A percentile compares a stretch with the other conserved stretches of the same genome.
Conservation (phyloP, 2,888 invertebrate species). For the Globia sparganii region DNA sequence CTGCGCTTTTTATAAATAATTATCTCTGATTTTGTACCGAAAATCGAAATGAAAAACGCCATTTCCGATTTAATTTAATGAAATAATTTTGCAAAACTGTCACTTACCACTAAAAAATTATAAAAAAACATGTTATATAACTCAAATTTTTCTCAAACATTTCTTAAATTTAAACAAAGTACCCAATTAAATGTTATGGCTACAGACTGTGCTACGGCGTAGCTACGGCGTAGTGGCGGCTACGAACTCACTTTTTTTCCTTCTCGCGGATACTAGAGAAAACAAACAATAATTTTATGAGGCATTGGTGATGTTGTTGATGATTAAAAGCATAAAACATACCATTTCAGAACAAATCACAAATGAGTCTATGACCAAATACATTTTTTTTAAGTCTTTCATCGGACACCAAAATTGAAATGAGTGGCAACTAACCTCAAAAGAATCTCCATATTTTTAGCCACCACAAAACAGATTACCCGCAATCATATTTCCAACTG, state of each 20-base stretch:
- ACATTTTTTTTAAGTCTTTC: not conserved
- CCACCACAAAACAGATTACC: constrained; percentile 27
- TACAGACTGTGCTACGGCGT: constrained; percentile 16
- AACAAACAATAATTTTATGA: not conserved
- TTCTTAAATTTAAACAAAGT: not conserved
- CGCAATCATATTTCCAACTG: constrained; percentile 52
- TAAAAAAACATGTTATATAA: not conserved
- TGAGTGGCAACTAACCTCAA: not conserved
- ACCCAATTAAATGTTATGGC: not conserved
- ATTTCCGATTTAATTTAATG: not conserved
- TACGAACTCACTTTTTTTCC: not conserved
- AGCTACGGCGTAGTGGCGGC: constrained; percentile 24
- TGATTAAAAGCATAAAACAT: not conserved
- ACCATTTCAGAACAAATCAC: not conserved
- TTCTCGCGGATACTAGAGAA: not conserved
- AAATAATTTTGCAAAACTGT: not conserved
- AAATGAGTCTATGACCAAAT: not conserved
- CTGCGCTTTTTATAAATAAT: not conserved
- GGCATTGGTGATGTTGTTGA: not conserved
- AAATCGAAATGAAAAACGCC: not conserved
- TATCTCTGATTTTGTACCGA: not conserved
- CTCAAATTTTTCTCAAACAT: too few relatives aligned
- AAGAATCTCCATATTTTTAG: not conserved
- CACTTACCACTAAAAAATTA: not conserved
- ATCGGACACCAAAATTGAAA: not conserved